Conservation (phyloP, 2,113 vertebrate species). For the Limanda limanda region DNA sequence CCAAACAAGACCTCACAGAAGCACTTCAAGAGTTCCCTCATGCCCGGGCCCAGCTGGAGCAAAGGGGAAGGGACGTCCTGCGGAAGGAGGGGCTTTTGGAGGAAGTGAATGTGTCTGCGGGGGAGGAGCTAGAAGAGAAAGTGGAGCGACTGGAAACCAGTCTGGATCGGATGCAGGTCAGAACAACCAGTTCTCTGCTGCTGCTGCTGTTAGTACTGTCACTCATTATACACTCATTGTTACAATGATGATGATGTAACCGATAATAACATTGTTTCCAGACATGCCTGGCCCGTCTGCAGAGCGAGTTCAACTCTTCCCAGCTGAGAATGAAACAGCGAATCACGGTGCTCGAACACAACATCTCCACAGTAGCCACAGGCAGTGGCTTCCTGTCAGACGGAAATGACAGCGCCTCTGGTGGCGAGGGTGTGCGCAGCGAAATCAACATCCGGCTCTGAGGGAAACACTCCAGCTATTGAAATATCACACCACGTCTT, state of each 20-base stretch:
- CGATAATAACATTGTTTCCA: constrained; percentile 19
- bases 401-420: constrained; percentile 79
- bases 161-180: constrained; percentile 87
- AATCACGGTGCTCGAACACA: constrained; percentile 85
- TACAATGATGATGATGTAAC: background rate
- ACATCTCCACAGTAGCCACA: constrained; percentile 67
- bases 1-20: constrained; percentile 96
- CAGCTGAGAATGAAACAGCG: constrained; percentile 92
- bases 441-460: constrained; percentile 80
- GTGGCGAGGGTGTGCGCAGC: constrained; percentile 71
- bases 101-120: constrained; percentile 83
- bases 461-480: constrained; percentile 12
- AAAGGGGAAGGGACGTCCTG: constrained; percentile 93
- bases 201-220: background rate
- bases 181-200: background rate
- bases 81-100: constrained; percentile 95
- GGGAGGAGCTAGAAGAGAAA: constrained; percentile 87
- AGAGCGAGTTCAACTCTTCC: constrained; percentile 87
- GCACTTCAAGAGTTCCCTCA: constrained; percentile 94
- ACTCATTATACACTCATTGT: too few relatives aligned
- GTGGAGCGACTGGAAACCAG: constrained; percentile 87
- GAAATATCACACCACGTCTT: too few relatives aligned
- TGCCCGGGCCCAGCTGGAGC: constrained; percentile 92
- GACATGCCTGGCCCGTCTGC: constrained; percentile 86
- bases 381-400: constrained; percentile 88